phyloP scores from a whole-genome alignment of 2,797 vertebrate genomes.

The Atherinosoma microstoma region DNA sequence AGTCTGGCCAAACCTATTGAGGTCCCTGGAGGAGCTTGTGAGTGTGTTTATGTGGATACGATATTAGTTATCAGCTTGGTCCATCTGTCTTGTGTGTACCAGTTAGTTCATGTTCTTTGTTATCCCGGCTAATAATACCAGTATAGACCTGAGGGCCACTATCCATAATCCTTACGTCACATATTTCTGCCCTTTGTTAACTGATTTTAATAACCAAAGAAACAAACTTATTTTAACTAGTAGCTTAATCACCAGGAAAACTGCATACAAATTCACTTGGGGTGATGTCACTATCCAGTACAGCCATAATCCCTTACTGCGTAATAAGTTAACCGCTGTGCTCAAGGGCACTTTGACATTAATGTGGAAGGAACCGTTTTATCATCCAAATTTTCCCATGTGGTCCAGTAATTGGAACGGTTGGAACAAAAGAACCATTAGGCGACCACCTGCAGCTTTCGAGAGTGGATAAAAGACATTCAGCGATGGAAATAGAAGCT shows the following conservation, averaged over 20 bases:
- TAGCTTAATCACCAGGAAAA: constrained; percentile 20
- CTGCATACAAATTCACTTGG: neutral
- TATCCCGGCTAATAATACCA: constrained; percentile 30
- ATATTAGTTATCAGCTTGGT: constrained; percentile 52
- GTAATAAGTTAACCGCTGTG: constrained; percentile 65
- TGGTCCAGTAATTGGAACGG: constrained; percentile 66
- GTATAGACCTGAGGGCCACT: constrained; percentile 26
- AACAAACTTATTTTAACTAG: constrained; percentile 15
- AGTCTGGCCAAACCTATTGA: constrained; percentile 54
- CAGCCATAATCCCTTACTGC: constrained; percentile 24
- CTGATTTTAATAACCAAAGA: constrained; percentile 9
- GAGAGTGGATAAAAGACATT: constrained; percentile 56
- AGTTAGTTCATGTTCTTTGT: constrained; percentile 57
- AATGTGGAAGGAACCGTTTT: constrained; percentile 62
- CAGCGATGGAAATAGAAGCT: constrained; percentile 49
- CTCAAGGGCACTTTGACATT: constrained; percentile 75
- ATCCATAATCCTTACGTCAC: constrained; percentile 34
- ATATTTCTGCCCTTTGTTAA: constrained; percentile 26
- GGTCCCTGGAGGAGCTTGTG: constrained; percentile 41
- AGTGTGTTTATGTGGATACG: constrained; percentile 40
- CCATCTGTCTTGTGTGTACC: constrained; percentile 66
- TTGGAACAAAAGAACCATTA: constrained; percentile 69
- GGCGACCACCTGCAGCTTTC: constrained; percentile 66
- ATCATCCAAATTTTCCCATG: constrained; percentile 66
- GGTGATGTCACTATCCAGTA: constrained; percentile 46